Base-by-base conservation (phyloP, 2,113 vertebrate species). In the Elephas maximus region DNA sequence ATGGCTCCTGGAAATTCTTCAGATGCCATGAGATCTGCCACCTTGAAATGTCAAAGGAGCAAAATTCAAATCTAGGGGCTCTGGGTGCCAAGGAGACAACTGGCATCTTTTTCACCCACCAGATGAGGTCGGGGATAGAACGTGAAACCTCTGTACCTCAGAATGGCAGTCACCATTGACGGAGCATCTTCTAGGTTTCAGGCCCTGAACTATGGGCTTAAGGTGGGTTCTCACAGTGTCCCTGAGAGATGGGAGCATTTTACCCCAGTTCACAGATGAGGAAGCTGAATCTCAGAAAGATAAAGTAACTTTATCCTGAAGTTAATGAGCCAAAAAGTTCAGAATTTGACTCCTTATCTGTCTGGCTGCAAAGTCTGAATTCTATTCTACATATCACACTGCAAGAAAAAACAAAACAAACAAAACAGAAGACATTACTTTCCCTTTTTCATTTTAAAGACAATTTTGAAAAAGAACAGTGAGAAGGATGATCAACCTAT, bases 1-100 rank as follows among this genome's bases (percentile, higher is more conserved):
- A 87, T 97, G 78, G 74, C 93, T 92, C 71, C 88, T 84, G 87
- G 89, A 91, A 96, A 94, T 92, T 81, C 91, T 83, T 93, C 62
- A 51, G 93, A 95, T 96, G 89, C 87, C 89, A 71, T 28, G 82
- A 77, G 86, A 96, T 96, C 82, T 62, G 14, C 93, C 80, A 95
- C 93, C 89, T 96, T 93, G 89, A 98, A 97, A 97, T 93, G 94
- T 45, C 94, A 90, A 73, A 91, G 86, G 91, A 97, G 95, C 96
- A 96, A 76, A 95, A 98, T 98, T 96, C 93, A 97, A 98, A 94
- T 94, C 96, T 78, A 83, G 51, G 67, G 57, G 79, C 57, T 18
- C 62, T n/a, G 69, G 88, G 91, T 87, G 96, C 95, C 97, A 96
- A 63, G 17, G 88, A 91, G 82, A 80, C 93, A 95, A 63, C 82